Base-by-base conservation (phyloP, 2,797 vertebrate genomes). In the Epinephelus malabaricus region DNA sequence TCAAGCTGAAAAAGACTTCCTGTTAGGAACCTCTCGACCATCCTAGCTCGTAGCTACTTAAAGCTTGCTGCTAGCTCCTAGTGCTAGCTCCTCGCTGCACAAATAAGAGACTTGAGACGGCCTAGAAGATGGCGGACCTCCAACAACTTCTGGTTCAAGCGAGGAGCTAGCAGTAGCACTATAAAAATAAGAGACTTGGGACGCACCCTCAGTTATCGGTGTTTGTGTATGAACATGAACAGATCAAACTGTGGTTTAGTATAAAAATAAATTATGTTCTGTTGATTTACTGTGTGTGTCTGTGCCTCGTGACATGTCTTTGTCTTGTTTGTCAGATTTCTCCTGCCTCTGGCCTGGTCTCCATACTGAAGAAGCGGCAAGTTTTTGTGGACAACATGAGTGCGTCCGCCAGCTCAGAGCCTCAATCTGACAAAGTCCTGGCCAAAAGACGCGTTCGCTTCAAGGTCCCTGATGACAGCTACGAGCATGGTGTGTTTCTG, bases 381-480 rank as follows among this genome's bases (percentile, higher is more conserved):
- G 53, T 89, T 30, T 60, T 64, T 68, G 64, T 78, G 55, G 92
- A 84, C 2, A 54, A 25, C 3, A 1, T 69, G 18, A 71, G 51
- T 11, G 89, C 72, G 43, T 93, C 95, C 69, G 88, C 89, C 62
- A 75, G 49, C 49, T 66, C 80, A 62, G 78, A 84, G 84, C 73
- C 90, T 83, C 69, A 2, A 55, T 68, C 65, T 25, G 68, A 82
- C 51, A 97, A 94, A 88, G 88, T 91, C 18, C 59, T 78, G 27
- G 87, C 94, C 23, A 98, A 97, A 87, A 96, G 97, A 91, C 97
- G 96, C 69, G 98, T 99, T 68, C 94, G 95, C 73, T 99, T 99
- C 92, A 96, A 95, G 90, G 96, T 98, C 82, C 96, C 97, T 64
- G 97, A 98, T 0, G 97, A 99, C 9, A 82, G 86, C 2, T 92